phyloP scores from a whole-genome alignment of 2,113 vertebrate genomes.

The Rhineura floridana region DNA sequence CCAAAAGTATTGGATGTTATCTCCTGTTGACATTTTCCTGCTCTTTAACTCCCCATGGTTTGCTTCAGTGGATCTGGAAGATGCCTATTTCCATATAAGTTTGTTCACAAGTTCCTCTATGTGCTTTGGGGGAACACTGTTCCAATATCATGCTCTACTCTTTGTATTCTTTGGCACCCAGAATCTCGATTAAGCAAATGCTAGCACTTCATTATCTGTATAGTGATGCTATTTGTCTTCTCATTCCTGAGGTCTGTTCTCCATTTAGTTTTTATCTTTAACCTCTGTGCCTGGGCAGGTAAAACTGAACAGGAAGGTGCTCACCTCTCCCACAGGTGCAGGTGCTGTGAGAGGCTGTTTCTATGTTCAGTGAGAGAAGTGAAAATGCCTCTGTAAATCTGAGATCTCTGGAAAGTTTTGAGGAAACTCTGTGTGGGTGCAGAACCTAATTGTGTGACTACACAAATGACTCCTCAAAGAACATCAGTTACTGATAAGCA shows the following conservation, averaged over 20 bases:
- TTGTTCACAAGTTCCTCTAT: not conserved
- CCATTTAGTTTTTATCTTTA: not conserved
- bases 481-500: not conserved
- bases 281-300: not conserved
- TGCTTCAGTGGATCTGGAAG: not conserved
- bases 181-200: not conserved
- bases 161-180: not conserved
- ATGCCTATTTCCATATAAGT: not conserved
- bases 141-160: not conserved
- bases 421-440: not conserved
- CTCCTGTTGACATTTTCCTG: not conserved
- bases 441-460: not conserved
- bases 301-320: not conserved
- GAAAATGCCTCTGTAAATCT: not conserved
- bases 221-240: not conserved
- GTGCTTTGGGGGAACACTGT: not conserved
- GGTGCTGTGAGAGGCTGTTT: not conserved
- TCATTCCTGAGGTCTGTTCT: not conserved
- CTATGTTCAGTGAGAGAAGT: not conserved
- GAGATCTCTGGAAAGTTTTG: not conserved
- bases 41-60: not conserved
- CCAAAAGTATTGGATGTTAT: not conserved
- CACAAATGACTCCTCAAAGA: not conserved
- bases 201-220: not conserved
- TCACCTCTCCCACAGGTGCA: not conserved